Conservation (phyloP, 2,113 vertebrate species). For the Sebastes fasciatus region DNA sequence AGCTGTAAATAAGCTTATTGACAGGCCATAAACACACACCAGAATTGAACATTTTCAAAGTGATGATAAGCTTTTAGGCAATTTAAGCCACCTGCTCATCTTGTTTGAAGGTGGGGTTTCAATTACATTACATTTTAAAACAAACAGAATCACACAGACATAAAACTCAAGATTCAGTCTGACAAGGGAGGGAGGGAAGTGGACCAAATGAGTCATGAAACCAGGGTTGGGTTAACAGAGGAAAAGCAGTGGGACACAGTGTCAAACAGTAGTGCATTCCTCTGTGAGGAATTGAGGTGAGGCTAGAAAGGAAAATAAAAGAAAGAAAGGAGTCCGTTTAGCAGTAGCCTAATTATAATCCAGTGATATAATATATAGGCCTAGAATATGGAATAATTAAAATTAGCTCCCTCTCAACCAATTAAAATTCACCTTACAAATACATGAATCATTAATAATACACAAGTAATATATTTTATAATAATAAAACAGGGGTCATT, state of each 20-base stretch:
- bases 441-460: not conserved
- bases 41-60: too few species aligned
- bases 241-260: too few species aligned
- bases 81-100: not conserved
- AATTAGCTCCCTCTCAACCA: not conserved
- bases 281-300: too few species aligned
- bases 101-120: not conserved
- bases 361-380: not conserved
- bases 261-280: too few species aligned
- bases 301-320: too few species aligned
- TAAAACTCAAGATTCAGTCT: not conserved
- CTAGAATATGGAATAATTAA: not conserved
- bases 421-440: not conserved
- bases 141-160: not conserved
- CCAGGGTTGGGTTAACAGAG: not conserved
- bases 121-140: not conserved
- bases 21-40: not conserved
- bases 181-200: not conserved
- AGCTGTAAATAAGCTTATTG: not conserved
- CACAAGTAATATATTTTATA: not conserved
- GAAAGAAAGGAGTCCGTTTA: too few species aligned
- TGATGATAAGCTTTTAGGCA: not conserved
- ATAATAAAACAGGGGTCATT: not conserved
- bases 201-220: slow-evolving; percentile 25
- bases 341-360: not conserved